Evolutionary conservation across 2,797 vertebrate species (phyloP), one percentile per base, ranked within the genome.

Genomic region (Tamandua tetradactyla): DNA sequence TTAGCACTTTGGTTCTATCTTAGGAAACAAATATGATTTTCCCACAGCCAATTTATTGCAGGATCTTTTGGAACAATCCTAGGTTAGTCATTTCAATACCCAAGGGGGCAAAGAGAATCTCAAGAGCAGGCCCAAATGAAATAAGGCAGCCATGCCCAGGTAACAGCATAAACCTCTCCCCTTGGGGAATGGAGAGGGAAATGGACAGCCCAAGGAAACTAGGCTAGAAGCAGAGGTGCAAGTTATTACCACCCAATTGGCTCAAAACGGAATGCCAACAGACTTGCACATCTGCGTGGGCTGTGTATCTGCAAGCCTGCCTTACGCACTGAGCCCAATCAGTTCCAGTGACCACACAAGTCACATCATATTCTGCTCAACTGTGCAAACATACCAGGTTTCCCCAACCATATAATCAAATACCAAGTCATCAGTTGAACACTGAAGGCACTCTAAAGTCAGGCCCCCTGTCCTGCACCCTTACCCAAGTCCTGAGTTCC

Each of bases 1-100:
- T 90, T 95, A 94, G 64, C 89, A 62, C 89, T 83, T 92, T 18
- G 2, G 42, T 59, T 78, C 92, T 96, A 95, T 96, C 95, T 96
- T 96, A 93, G 89, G 76, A 84, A 92, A 94, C 89, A 96, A 81
- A 86, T 79, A 92, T 5, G 9, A 68, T 89, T 90, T 93, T 95
- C 92, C 96, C 94, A 95, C 76, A 37, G 61, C 64, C 59, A 30
- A 64, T 72, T 78, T 40, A 57, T 57, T 61, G 55, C 57, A 17
- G 64, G 42, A 86, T 92, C 40, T 79, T 89, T 89, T 94, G 89
- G 76, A 78, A 57, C 59, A 25, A 18, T 55, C 49, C 35, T 61
- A 83, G 57, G 68, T 87, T 82, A 91, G 69, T 92, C 49, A 55
- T 59, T 13, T 57, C 23, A 20, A 74, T 10, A 37, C n/a, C n/a